These are phyloP conservation scores for Monoplex corrugatus DNA, from an alignment of 2,888 invertebrate genomes.

Conservation along the genomic window DNA sequence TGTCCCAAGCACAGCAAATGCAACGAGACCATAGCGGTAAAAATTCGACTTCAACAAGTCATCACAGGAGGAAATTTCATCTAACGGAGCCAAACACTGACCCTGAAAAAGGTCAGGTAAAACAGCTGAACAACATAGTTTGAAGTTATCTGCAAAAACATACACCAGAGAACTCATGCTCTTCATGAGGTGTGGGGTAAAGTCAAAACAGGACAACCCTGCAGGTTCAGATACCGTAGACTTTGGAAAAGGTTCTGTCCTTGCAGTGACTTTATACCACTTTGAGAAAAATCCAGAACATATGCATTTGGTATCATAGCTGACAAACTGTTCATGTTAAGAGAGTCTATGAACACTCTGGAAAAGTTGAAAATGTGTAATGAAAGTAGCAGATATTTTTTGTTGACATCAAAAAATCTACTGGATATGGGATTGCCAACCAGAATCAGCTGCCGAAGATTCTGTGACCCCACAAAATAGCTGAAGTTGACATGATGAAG, in stretches of 20 bases:
- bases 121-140: constrained; percentile 48
- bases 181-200: constrained; percentile 12
- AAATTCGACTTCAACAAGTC: constrained; percentile 47
- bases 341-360: background rate
- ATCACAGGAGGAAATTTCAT: constrained; percentile 53
- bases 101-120: constrained; percentile 36
- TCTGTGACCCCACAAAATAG: background rate
- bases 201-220: constrained; percentile 21
- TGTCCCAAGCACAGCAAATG: constrained; percentile 42
- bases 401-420: background rate
- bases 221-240: constrained; percentile 29
- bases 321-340: background rate
- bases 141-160: constrained; percentile 47
- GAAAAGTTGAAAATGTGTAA: background rate
- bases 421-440: background rate
- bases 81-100: constrained; percentile 45
- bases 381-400: background rate
- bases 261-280: constrained; percentile 14
- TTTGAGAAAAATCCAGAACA: constrained; percentile 47
- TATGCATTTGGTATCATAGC: background rate
- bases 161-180: background rate
- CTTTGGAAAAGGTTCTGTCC: background rate
- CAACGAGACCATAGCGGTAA: constrained; percentile 23
- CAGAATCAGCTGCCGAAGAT: background rate
- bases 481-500: constrained; percentile 29